A percentile compares a stretch with the other conserved stretches of the same genome.
Evolutionary conservation across 2,113 vertebrate species (phyloP).

Genomic region (Dolichotis patagonum): DNA sequence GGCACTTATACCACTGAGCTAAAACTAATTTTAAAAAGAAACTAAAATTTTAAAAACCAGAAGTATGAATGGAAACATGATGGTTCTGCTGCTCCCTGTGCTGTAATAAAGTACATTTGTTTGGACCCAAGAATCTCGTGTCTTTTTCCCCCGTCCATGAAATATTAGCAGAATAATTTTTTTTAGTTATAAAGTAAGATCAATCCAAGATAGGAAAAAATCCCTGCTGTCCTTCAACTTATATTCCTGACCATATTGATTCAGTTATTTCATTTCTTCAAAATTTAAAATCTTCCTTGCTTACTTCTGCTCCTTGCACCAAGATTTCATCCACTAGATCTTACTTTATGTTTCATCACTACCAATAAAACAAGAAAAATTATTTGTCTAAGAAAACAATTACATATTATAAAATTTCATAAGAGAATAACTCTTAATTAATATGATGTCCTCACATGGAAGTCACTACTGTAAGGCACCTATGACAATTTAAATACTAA

Average conservation of each 20-base stretch:
- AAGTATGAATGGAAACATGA: background rate
- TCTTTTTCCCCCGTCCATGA: background rate
- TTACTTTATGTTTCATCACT: background rate
- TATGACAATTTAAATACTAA: slow-evolving; percentile 59
- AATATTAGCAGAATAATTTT: background rate
- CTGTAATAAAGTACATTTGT: background rate
- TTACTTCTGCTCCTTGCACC: slow-evolving; percentile 6
- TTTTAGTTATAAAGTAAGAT: background rate
- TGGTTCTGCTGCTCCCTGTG: background rate
- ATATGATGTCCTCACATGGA: slow-evolving; percentile 11
- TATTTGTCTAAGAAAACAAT: background rate
- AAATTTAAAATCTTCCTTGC: background rate
- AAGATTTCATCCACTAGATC: background rate
- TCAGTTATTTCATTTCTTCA: background rate
- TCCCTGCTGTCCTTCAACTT: background rate
- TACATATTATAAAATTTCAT: background rate
- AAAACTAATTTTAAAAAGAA: background rate
- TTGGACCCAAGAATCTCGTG: background rate
- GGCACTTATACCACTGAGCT: too few relatives aligned
- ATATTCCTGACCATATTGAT: background rate
- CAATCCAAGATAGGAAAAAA: background rate
- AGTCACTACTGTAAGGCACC: slow-evolving; percentile 48
- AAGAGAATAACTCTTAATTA: slow-evolving; percentile 8
- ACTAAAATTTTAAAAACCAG: background rate
- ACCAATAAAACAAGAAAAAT: background rate